Evolutionary conservation across 53 echinoderm and acorn worm genomes (phyloP), one percentile per base, ranked within the genome.

Genomic region (Paracentrotus lividus): DNA sequence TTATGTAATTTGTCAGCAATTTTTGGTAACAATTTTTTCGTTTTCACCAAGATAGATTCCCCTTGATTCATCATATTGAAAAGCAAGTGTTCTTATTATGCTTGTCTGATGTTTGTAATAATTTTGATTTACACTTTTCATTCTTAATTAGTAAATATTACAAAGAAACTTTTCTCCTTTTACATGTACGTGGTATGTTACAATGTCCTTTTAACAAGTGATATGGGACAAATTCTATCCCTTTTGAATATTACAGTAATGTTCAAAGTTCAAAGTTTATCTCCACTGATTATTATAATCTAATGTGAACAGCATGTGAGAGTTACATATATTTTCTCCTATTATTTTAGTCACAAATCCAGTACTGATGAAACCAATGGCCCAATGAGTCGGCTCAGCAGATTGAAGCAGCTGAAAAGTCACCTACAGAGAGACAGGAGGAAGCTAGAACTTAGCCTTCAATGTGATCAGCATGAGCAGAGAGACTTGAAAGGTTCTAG

Each of bases 401-500:
- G 88, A 87, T 66, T 96, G 78, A 77, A 94, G 69, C 95, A 96
- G 93, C 96, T 96, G 69, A 95, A 91, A 67, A 87, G 84, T 15
- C 93, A 95, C 68, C 88, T 96, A 52, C 86, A 93, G 85, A 91
- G 90, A 52, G 91, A 88, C 61, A 93, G 95, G 88, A 93, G 94
- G 65, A 94, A 95, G 66, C 53, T 94, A 67, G 84, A 93, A 44
- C 94, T 94, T 77, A 92, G 94, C 4, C 85, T 95, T 40, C 94
- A 93, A 45, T 96, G 96, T 57, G 91, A 96, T 32, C 90, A 94
- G 55, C 91, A 85, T 6, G 61, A 92, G 59, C 92, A 95, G 56
- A 94, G 67, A 77, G 94, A 69, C 77, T 69, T 94, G 42, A 93
- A 94, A 88, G 81, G 94, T 72, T 92, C 96, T 85, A 95, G 97